A percentile compares a stretch with the other conserved stretches of the same genome.
Conservation (phyloP, 2,113 vertebrate genomes). For the Callipepla californica region DNA sequence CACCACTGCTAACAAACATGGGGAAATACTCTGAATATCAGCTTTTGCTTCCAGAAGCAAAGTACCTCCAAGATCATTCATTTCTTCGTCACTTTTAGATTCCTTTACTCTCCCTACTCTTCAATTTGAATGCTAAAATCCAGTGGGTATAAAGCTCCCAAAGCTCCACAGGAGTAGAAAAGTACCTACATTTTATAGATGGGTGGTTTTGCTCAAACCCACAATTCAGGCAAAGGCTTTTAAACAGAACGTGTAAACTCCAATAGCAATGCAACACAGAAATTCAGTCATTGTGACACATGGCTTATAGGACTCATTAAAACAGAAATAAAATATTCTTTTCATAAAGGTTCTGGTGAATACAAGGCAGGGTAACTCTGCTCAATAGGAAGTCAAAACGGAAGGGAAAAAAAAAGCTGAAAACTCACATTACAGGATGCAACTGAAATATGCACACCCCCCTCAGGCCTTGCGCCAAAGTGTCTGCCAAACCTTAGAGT, state of each 20-base stretch:
- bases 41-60: neutral
- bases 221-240: neutral
- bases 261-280: neutral
- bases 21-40: neutral
- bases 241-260: neutral
- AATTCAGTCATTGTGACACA: neutral
- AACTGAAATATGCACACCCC: neutral
- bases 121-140: neutral
- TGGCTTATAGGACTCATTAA: neutral
- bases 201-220: neutral
- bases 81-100: neutral
- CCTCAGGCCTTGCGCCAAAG: neutral
- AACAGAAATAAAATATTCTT: neutral
- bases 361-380: neutral
- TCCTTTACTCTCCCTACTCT: neutral
- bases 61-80: neutral
- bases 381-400: conserved; percentile 18
- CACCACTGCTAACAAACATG: neutral
- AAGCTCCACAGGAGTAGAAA: neutral
- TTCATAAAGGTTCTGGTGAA: conserved; percentile 24
- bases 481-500: neutral
- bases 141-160: neutral
- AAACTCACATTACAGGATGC: conserved; percentile 34
- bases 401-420: neutral
- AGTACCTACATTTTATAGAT: neutral